A percentile compares a stretch with the other conserved stretches of the same genome.
Conservation (phyloP, 2,113 vertebrate genomes). For the Cygnus buccinator region DNA sequence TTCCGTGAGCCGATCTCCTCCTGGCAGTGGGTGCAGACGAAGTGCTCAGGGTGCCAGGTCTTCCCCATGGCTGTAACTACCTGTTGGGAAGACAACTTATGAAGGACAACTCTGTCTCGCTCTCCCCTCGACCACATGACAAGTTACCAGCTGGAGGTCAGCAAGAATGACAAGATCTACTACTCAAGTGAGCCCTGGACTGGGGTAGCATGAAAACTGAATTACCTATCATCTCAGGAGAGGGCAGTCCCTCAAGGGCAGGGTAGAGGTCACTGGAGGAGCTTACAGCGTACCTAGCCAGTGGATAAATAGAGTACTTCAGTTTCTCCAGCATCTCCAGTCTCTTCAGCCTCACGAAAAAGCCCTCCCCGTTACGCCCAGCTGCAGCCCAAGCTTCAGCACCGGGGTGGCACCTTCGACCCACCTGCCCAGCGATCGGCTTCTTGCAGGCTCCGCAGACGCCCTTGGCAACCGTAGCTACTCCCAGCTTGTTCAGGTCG, state of each 20-base stretch:
- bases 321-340: conserved; percentile 74
- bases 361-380: conserved; percentile 48
- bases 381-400: neutral
- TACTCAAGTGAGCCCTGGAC: conserved; percentile 70
- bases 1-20: conserved; percentile 98
- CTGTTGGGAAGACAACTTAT: conserved; percentile 67
- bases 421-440: conserved; percentile 97
- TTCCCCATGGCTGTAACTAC: conserved; percentile 98
- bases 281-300: conserved; percentile 76
- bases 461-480: conserved; percentile 96
- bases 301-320: conserved; percentile 76
- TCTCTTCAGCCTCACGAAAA: conserved; percentile 57
- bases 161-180: conserved; percentile 65
- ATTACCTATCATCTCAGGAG: conserved; percentile 75
- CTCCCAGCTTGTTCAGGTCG: conserved; percentile 95
- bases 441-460: conserved; percentile 98
- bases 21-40: conserved; percentile 98
- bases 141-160: conserved; percentile 51
- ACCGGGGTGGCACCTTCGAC: neutral
- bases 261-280: conserved; percentile 75
- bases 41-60: conserved; percentile 98
- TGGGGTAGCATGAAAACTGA: conserved; percentile 75
- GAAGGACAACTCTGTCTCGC: conserved; percentile 7
- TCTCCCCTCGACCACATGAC: conserved; percentile 4
- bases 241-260: conserved; percentile 75